Percentiles rank a stretch among this genome's conserved stretches.
These are phyloP conservation scores for Germaria angustata DNA, from an alignment of 2,888 invertebrate species.

Conservation along the genomic window DNA sequence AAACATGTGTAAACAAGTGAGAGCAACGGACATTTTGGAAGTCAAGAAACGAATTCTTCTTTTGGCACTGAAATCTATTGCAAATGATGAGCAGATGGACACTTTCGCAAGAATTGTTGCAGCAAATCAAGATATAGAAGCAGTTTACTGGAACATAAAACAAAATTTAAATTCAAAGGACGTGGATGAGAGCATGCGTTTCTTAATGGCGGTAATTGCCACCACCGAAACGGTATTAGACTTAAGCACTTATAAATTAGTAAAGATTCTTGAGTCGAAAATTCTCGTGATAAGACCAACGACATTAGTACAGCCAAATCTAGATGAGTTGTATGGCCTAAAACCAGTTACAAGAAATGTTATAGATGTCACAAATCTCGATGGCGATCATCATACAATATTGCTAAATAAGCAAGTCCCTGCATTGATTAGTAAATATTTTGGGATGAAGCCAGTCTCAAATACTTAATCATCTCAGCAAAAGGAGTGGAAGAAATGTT, in stretches of 20 bases:
- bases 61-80: neutral
- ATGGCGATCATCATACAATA: conserved; percentile 86
- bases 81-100: neutral
- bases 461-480: too few species aligned
- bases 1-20: conserved; percentile 16
- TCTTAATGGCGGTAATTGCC: conserved; percentile 21
- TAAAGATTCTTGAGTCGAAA: conserved; percentile 37
- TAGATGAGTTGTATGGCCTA: conserved; percentile 48
- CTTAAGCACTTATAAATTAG: conserved; percentile 11
- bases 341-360: conserved; percentile 33
- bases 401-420: conserved; percentile 83
- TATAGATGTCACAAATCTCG: conserved; percentile 79
- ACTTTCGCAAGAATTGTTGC: neutral
- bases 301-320: neutral
- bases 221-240: neutral
- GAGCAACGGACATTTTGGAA: neutral
- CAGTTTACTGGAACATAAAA: conserved; percentile 21
- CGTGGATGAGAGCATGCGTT: conserved; percentile 8
- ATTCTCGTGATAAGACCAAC: conserved; percentile 42
- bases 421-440: conserved; percentile 81
- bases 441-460: neutral
- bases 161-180: neutral
- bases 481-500: too few species aligned
- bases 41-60: conserved; percentile 15
- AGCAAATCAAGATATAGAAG: conserved; percentile 2